Evolutionary conservation across 2,797 vertebrate species (phyloP), one percentile per base, ranked within the genome.

Genomic region (Hoplostethus mediterraneus): DNA sequence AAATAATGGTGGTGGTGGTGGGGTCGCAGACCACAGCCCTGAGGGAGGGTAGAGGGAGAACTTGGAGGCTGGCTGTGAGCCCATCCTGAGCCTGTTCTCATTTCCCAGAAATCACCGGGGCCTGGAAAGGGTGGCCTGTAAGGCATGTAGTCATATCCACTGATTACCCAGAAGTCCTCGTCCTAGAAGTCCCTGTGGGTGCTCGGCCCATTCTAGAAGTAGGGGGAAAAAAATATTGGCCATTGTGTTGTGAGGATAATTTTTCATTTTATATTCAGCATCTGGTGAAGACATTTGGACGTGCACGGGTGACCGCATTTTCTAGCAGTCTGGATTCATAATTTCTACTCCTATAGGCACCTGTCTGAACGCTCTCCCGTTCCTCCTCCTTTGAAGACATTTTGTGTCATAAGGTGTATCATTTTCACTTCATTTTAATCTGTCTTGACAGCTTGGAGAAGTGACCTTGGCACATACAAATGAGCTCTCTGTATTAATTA

Each of bases 71-170:
- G 40, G 9, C 40, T 42, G 40, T 9, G 40, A 42, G 40, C 40
- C 63, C 62, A 56, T 52, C 56, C 42, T 33, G 63, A 79, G 71
- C 85, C 65, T 14, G 33, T 48, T 82, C 77, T 63, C 81, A 77
- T 63, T 63, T 69, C 75, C 45, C 69, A 79, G 55, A 80, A 79
- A 62, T 69, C 70, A 57, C 54, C 80, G 67, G 51, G 73, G 70
- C 55, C 57, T 52, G 9, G 59, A 62, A 49, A 55, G 17, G 52
- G 64, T 73, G 73, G 52, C 71, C 40, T 77, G 48, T n/a, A 52
- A 85, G 36, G 73, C 60, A 64, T 64, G 67, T 73, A 67, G 57
- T 68, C 55, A 81, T 81, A 72, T 80, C 71, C 38, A 75, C 75
- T 14, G 70, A 79, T 80, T 85, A 80, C 61, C 74, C 25, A 44